Percentiles rank a stretch among this genome's conserved stretches.
Conservation (phyloP, 2,888 invertebrate species). For the Leucozona laternaria region DNA sequence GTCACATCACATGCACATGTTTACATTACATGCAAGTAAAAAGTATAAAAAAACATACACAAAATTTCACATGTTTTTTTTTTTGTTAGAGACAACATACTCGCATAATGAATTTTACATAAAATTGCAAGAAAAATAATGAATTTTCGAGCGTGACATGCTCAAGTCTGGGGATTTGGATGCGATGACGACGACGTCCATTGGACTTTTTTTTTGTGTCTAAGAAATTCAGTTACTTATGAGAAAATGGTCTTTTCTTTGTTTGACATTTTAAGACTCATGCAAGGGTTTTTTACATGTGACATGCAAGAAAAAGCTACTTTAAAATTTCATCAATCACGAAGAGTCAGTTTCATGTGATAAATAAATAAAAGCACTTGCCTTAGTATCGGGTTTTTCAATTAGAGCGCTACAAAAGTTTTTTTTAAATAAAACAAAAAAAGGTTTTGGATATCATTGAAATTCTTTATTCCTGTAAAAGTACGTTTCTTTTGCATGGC, state of each 20-base stretch:
- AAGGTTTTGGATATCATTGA: too few relatives aligned
- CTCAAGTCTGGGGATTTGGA: not conserved
- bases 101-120: not conserved
- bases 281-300: constrained; percentile 1
- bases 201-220: not conserved
- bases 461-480: too few relatives aligned
- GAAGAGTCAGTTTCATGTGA: not conserved
- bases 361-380: not conserved
- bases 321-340: constrained; percentile 12
- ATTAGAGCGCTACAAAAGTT: too few relatives aligned
- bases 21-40: not conserved
- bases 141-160: constrained; percentile 9
- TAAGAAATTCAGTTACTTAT: not conserved
- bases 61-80: not conserved
- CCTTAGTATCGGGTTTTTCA: too few relatives aligned
- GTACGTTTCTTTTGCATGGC: too few relatives aligned
- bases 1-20: not conserved
- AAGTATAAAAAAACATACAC: not conserved
- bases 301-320: not conserved
- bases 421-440: too few relatives aligned
- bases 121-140: not conserved
- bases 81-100: not conserved
- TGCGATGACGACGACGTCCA: not conserved
- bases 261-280: not conserved
- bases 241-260: constrained; percentile 3